These are phyloP conservation scores for Drosophila koepferae DNA, from an alignment of 2,888 invertebrate genomes.

Conservation along the genomic window DNA sequence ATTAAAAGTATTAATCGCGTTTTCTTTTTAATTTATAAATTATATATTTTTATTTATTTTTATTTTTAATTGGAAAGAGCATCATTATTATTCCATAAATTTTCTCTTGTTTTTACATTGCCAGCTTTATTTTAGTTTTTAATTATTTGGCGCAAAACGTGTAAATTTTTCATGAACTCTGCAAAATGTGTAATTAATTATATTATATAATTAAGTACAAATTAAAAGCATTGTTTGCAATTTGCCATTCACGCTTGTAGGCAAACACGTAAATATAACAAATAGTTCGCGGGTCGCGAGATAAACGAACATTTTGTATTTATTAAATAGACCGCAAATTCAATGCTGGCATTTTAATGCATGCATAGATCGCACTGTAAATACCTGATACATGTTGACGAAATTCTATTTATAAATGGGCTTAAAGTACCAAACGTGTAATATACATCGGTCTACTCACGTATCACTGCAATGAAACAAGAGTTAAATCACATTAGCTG, in stretches of 20 bases:
- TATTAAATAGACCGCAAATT: constrained; percentile 9
- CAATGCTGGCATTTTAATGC: constrained; percentile 10
- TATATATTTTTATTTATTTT: too few relatives aligned
- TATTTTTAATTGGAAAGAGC: neutral
- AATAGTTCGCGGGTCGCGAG: neutral
- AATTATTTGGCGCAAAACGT: constrained; percentile 25
- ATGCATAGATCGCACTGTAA: constrained; percentile 21
- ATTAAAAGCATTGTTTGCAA: constrained; percentile 14
- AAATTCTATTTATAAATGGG: neutral
- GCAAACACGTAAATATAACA: constrained; percentile 12
- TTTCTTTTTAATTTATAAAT: too few relatives aligned
- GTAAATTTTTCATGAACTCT: constrained; percentile 35
- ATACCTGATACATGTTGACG: constrained; percentile 29
- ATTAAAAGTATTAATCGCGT: too few relatives aligned
- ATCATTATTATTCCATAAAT: neutral
- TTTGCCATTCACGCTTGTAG: constrained; percentile 2
- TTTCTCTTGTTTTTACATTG: neutral
- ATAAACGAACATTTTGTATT: neutral
- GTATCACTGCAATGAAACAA: constrained; percentile 76
- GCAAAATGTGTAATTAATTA: constrained; percentile 40
- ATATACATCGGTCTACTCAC: constrained; percentile 67
- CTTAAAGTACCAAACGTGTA: constrained; percentile 1
- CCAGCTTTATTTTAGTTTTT: constrained; percentile 2
- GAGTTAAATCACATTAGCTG: constrained; percentile 2
- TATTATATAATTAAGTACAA: constrained; percentile 21